Conservation (phyloP, 2,888 invertebrate species). For the Ommatoiulus sabulosus region DNA sequence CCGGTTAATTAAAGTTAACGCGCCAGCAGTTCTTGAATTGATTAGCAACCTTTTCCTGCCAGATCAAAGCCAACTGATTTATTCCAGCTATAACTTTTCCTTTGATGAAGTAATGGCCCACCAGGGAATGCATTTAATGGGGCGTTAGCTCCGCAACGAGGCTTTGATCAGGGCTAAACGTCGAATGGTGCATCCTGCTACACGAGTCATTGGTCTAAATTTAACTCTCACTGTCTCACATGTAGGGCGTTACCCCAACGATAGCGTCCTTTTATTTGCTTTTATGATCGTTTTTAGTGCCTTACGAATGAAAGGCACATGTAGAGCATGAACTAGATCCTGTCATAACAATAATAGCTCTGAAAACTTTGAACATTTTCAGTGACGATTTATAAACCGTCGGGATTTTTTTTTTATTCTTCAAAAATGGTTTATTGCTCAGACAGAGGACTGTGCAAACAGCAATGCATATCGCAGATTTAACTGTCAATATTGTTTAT, state of each 20-base stretch:
- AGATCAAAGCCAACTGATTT: too few species aligned
- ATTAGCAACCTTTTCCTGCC: too few species aligned
- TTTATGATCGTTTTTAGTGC: constrained; percentile 24
- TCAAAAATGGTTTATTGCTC: constrained; percentile 59
- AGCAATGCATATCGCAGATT: constrained; percentile 24
- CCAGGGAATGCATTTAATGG: background rate
- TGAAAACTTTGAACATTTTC: background rate
- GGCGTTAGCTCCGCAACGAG: background rate
- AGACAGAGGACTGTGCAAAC: constrained; percentile 15
- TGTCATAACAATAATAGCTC: background rate
- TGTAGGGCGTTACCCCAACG: background rate
- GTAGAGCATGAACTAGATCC: background rate
- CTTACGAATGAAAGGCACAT: constrained; percentile 23
- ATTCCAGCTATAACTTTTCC: too few species aligned
- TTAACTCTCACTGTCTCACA: too few species aligned
- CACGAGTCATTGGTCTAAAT: background rate
- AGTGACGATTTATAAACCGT: background rate
- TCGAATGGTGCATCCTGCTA: background rate
- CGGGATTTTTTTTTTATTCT: background rate
- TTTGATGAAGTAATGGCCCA: background rate
- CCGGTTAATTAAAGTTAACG: too few species aligned
- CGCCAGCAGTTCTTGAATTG: too few species aligned
- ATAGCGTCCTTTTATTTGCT: constrained; percentile 32
- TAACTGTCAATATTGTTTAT: constrained; percentile 43
- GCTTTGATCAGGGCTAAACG: background rate